phyloP scores from a whole-genome alignment of 2,113 vertebrate species.

The Gallinago undulata region DNA sequence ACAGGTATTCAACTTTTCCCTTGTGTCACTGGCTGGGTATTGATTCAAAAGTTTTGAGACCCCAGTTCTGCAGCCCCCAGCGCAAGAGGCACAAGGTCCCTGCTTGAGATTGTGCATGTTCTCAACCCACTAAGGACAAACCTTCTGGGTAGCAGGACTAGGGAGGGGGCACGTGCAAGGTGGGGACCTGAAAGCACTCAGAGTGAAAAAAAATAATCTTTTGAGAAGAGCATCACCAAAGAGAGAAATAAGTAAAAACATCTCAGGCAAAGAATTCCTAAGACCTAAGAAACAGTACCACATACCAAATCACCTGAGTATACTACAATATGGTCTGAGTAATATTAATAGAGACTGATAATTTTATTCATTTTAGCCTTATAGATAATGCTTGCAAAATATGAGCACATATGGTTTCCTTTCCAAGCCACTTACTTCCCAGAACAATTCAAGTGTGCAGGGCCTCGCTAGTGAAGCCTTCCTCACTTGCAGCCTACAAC shows the following conservation, averaged over 20 bases:
- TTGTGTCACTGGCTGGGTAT: neutral
- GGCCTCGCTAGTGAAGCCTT: neutral
- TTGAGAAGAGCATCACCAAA: neutral
- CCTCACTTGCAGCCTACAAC: neutral
- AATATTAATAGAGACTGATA: neutral
- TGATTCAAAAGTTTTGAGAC: neutral
- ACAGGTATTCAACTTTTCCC: neutral
- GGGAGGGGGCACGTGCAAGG: neutral
- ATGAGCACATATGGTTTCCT: neutral
- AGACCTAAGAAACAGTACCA: neutral
- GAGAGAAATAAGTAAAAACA: neutral
- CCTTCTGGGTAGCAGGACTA: neutral
- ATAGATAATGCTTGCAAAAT: neutral
- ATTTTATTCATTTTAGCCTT: neutral
- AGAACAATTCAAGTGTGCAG: neutral
- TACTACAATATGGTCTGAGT: neutral
- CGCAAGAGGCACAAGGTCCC: neutral
- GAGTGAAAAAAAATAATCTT: neutral
- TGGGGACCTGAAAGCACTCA: neutral
- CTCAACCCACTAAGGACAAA: neutral
- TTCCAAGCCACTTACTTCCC: neutral
- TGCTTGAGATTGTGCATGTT: fast-evolving
- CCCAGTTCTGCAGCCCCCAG: neutral
- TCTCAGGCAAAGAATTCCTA: fast-evolving
- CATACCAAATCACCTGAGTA: neutral